Evolutionary conservation across 2,797 vertebrate genomes (phyloP).

Genomic region (Parauchenoglanis ngamensis): DNA sequence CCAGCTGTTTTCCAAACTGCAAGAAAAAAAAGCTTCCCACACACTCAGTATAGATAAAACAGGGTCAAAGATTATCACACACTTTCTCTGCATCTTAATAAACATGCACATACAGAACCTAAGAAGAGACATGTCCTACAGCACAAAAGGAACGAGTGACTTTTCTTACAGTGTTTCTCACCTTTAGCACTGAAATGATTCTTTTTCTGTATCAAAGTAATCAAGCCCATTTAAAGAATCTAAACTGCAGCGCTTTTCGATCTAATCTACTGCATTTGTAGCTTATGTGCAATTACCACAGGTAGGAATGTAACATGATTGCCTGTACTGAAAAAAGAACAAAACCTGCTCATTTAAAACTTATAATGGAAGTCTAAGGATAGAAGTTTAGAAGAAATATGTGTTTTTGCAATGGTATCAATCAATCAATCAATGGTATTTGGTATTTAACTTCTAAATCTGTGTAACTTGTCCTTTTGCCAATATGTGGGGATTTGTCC

Average conservation of each 20-base stretch:
- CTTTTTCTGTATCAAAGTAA: conserved; percentile 39
- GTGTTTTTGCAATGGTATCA: background rate
- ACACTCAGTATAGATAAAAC: conserved; percentile 36
- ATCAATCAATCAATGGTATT: background rate
- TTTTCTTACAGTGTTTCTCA: conserved; percentile 27
- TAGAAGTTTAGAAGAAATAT: background rate
- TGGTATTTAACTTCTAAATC: background rate
- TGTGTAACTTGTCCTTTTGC: background rate
- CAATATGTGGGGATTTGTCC: background rate
- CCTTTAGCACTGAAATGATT: conserved; percentile 34
- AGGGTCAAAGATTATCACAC: conserved; percentile 39
- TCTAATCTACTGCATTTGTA: background rate
- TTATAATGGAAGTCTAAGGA: background rate
- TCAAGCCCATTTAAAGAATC: background rate
- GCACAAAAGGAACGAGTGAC: background rate
- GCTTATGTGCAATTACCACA: background rate
- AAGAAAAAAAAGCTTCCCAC: conserved; percentile 71
- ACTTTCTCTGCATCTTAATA: conserved; percentile 47
- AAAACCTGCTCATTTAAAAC: background rate
- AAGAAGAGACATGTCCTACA: background rate
- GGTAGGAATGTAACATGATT: background rate
- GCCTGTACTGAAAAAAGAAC: background rate
- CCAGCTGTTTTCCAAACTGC: conserved; percentile 68
- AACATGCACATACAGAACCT: conserved; percentile 6
- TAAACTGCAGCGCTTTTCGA: background rate